Evolutionary conservation across 2,888 invertebrate species (phyloP), one percentile per base, ranked within the genome.

Genomic region (Uloborus plumipes): DNA sequence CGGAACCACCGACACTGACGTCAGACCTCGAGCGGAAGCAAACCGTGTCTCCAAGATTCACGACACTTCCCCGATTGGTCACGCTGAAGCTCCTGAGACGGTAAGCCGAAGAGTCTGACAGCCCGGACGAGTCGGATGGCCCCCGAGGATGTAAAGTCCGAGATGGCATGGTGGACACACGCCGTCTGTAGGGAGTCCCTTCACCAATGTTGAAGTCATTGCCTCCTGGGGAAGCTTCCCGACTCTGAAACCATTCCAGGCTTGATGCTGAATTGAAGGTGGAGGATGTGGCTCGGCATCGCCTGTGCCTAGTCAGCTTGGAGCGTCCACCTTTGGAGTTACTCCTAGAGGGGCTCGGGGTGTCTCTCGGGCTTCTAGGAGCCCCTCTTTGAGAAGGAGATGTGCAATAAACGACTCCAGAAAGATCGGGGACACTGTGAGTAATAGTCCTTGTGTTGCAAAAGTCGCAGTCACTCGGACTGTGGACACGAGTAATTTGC

Each of bases 141-240:
- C 51, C 39, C 1, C 18, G 65, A 3, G 15, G 59, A 0, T 51
- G 64, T 6, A 51, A 53, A 1, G 79, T 31, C 26, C 81, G 50
- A 39, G 72, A 73, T 18, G 83, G 83, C 83, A 83, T 83, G 2
- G 83, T 83, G 39, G 71, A 83, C 3, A 83, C 83, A 18, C 83
- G 26, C 9, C 83, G 66, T 18, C 83, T 70, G 62, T 77, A 83
- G 9, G 76, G 77, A 1, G 53, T 69, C 9, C 47, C 77, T 47
- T 31, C 47, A 7, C 59, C 9, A 13, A 72, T 49, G 13, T 49
- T 20, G 20, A 72, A 71, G 7, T 79, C 79, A n/a, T 14, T 31
- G 53, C 50, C 22, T 31, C 15, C 39, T 7, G 22, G 15, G 0
- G 47, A 47, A 14, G 13, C 20, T 20, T 20, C 70, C 2, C 74